Evolutionary conservation across 2,113 vertebrate genomes (phyloP).

Genomic region (Girardinichthys multiradiatus): DNA sequence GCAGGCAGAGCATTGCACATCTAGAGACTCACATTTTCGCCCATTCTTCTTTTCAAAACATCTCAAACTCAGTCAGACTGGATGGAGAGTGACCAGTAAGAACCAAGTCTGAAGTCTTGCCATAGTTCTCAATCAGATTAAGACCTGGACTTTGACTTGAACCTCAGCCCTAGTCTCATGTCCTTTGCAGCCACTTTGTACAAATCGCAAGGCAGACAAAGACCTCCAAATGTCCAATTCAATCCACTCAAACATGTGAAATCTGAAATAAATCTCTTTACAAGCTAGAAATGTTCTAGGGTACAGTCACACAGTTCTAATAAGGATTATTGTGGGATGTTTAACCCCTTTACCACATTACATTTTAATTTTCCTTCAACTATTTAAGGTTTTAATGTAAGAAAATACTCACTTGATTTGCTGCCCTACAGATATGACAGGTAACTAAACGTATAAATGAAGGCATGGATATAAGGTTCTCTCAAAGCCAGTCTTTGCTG

Average conservation of each 20-base stretch:
- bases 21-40: too few relatives aligned
- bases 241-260: too few relatives aligned
- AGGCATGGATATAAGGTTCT: background rate
- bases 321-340: too few relatives aligned
- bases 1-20: background rate
- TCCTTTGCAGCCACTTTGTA: too few relatives aligned
- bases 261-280: too few relatives aligned
- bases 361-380: background rate
- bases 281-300: too few relatives aligned
- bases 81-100: background rate
- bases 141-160: background rate
- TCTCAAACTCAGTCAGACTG: background rate
- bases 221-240: too few relatives aligned
- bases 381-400: background rate
- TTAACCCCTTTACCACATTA: too few relatives aligned
- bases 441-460: background rate
- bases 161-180: too few relatives aligned
- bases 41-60: background rate
- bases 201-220: too few relatives aligned
- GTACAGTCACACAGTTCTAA: too few relatives aligned
- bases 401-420: background rate
- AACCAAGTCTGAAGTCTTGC: background rate
- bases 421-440: background rate
- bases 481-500: background rate
- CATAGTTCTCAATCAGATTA: background rate